Percentiles rank a stretch among this genome's conserved stretches.
phyloP scores from a whole-genome alignment of 1,140 invertebrate genomes.

The Papilio machaon region DNA sequence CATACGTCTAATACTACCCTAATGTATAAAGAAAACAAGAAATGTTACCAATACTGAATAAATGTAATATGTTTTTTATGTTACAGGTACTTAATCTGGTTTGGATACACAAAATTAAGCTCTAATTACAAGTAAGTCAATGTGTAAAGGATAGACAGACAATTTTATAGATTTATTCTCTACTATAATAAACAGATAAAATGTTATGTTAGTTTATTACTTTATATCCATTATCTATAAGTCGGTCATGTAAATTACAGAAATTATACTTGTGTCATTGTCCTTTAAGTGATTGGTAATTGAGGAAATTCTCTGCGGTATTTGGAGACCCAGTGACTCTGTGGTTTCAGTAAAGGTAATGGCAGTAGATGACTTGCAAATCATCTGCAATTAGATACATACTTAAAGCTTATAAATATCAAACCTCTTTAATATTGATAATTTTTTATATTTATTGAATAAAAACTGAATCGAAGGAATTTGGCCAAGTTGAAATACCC shows the following conservation, averaged over 20 bases:
- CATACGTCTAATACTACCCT: background rate
- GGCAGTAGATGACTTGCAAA: background rate
- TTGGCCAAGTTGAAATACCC: too few species aligned
- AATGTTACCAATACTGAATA: background rate
- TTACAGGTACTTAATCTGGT: background rate
- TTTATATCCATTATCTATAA: too few species aligned
- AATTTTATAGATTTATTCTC: too few species aligned
- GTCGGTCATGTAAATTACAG: background rate
- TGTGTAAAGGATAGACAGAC: background rate
- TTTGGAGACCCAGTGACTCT: background rate
- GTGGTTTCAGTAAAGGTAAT: background rate
- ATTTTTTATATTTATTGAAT: too few species aligned
- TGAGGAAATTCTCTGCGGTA: background rate
- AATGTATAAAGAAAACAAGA: background rate
- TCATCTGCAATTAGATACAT: background rate
- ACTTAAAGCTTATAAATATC: too few species aligned
- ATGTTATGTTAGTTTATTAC: too few species aligned
- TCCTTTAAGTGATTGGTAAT: background rate
- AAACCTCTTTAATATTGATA: too few species aligned
- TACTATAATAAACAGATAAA: too few species aligned
- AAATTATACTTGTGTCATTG: background rate
- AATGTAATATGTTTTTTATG: background rate
- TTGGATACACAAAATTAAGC: background rate
- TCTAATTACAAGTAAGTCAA: background rate
- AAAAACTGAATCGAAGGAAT: too few species aligned